These are phyloP conservation scores for Nephila pilipes DNA, from an alignment of 1,140 invertebrate genomes.

Conservation along the genomic window DNA sequence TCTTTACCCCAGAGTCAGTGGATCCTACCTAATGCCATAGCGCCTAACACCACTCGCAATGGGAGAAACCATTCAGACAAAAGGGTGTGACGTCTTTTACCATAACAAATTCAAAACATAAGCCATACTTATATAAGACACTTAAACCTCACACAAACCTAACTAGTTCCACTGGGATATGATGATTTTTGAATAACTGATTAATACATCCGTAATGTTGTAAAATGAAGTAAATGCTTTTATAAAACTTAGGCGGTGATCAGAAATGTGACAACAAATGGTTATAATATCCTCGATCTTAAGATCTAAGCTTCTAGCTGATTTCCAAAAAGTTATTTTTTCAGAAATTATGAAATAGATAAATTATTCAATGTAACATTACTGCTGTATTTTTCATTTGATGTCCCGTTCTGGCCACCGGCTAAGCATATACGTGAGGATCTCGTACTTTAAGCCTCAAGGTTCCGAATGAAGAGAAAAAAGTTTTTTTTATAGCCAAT, in stretches of 20 bases:
- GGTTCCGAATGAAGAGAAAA: neutral
- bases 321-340: neutral
- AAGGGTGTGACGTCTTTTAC: neutral
- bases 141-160: too few species aligned
- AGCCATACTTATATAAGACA: too few species aligned
- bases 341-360: neutral
- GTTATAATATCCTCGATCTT: neutral
- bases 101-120: neutral
- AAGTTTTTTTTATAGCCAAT: neutral
- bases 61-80: neutral
- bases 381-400: neutral
- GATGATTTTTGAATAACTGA: neutral
- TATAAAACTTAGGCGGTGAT: neutral
- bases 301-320: neutral
- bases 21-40: conserved; percentile 67
- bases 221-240: neutral
- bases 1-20: conserved; percentile 69
- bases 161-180: neutral
- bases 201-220: neutral
- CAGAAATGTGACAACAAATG: conserved; percentile 20
- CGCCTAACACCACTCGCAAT: conserved; percentile 63
- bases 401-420: neutral
- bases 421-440: neutral
- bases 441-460: neutral
- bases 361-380: too few species aligned